A percentile compares a stretch with the other conserved stretches of the same genome.
These are phyloP conservation scores for Xenopus laevis DNA, from an alignment of 2,113 vertebrate species.

Conservation along the genomic window DNA sequence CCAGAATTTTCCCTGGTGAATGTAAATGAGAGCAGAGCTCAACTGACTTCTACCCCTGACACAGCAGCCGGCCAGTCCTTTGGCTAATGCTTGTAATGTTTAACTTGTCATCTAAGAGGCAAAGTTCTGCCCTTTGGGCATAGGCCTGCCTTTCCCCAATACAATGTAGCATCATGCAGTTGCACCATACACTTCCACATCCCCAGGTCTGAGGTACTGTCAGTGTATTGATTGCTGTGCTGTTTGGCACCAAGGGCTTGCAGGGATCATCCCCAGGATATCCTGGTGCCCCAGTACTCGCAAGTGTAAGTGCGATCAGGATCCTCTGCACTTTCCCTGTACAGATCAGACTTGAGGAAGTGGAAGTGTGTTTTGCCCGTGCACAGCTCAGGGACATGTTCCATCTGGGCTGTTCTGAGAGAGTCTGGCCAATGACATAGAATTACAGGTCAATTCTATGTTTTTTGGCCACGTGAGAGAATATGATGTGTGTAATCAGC, in stretches of 20 bases:
- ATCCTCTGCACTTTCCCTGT: background rate
- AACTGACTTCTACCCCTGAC: constrained; percentile 91
- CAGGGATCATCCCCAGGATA: no score
- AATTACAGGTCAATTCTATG: no score
- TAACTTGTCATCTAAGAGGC: background rate
- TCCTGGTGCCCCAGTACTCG: no score
- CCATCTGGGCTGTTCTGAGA: no score
- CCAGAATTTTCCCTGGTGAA: constrained; percentile 92
- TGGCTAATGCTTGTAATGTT: constrained; percentile 68
- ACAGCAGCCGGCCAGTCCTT: constrained; percentile 92
- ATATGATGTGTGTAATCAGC: no score
- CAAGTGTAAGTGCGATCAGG: no score
- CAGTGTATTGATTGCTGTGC: background rate
- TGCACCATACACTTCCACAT: background rate
- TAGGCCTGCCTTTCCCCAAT: background rate
- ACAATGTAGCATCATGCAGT: background rate
- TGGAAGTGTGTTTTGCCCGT: background rate
- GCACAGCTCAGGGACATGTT: background rate
- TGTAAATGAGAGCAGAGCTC: constrained; percentile 91
- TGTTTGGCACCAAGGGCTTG: no score
- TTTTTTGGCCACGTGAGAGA: no score
- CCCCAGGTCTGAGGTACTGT: background rate
- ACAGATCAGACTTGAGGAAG: background rate
- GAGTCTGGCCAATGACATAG: background rate
- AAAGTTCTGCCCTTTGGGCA: constrained; percentile 1